phyloP scores from a whole-genome alignment of 2,797 vertebrate species.

The Chelmon rostratus region DNA sequence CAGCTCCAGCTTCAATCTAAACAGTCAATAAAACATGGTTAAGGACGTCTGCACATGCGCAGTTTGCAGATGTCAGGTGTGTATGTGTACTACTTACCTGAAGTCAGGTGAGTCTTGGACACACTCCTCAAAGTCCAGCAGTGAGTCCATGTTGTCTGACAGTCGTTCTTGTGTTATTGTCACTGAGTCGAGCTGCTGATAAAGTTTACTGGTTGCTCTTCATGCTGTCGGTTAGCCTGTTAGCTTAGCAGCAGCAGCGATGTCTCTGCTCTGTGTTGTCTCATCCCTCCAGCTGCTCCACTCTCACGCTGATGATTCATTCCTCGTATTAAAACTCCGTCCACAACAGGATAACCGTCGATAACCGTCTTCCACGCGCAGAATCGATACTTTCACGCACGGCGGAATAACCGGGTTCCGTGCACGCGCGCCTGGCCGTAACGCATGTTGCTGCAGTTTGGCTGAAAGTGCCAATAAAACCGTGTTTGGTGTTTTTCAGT shows the following conservation, averaged over 20 bases:
- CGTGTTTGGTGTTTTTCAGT: neutral
- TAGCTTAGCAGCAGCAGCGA: slow-evolving; percentile 3
- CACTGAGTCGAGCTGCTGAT: neutral
- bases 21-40: neutral
- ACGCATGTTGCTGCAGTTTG: neutral
- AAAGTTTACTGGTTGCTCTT: neutral
- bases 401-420: neutral
- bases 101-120: slow-evolving; percentile 84
- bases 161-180: neutral
- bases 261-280: neutral
- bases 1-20: slow-evolving; percentile 78
- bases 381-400: neutral
- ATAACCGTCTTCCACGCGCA: neutral
- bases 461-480: fast-evolving
- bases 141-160: slow-evolving; percentile 72
- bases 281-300: neutral
- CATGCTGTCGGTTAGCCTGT: slow-evolving; percentile 12
- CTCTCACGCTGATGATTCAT: neutral
- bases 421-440: neutral
- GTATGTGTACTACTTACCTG: slow-evolving; percentile 69
- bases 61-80: neutral
- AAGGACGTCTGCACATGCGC: slow-evolving; percentile 44
- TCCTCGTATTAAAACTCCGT: neutral
- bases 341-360: too few species aligned
- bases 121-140: slow-evolving; percentile 86